phyloP scores from a whole-genome alignment of 2,888 invertebrate genomes.

The Mesorhabditis belari region DNA sequence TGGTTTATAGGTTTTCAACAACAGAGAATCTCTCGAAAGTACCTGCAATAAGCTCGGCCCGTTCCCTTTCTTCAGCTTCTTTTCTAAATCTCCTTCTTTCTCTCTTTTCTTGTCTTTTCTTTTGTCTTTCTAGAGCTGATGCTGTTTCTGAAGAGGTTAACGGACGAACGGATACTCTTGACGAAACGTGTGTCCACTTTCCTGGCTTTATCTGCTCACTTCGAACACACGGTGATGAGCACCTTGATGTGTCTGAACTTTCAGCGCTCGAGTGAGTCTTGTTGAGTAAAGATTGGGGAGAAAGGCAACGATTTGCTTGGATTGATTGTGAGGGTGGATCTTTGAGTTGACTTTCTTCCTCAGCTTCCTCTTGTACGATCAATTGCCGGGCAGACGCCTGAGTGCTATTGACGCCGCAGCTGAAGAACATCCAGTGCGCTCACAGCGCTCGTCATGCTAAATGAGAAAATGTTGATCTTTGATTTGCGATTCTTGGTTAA shows the following conservation, averaged over 20 bases:
- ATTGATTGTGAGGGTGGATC: no score
- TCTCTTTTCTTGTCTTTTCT: conserved; percentile 3
- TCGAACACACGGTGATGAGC: conserved; percentile 21
- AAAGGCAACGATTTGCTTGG: background rate
- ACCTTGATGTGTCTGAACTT: background rate
- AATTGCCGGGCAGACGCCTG: conserved; percentile 23
- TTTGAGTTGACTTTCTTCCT: no score
- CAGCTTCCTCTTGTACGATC: conserved; percentile 30
- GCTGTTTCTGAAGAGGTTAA: conserved; percentile 31
- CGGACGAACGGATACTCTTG: conserved; percentile 33
- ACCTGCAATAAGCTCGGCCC: background rate
- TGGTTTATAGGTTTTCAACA: background rate
- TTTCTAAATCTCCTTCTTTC: conserved; percentile 7
- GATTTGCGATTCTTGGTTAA: no score
- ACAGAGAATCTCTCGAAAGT: background rate
- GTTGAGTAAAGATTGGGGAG: no score
- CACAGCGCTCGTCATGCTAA: conserved; percentile 27
- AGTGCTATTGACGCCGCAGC: conserved; percentile 38
- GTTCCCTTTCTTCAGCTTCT: conserved; percentile 2
- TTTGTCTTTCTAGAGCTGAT: conserved; percentile 16
- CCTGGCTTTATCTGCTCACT: conserved; percentile 32
- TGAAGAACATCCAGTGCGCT: conserved; percentile 42
- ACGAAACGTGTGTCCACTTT: conserved; percentile 42
- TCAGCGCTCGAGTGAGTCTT: background rate
- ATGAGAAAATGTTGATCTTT: no score